Conservation (phyloP, 2,797 vertebrate genomes). For the Microctenopoma stevenorrisi region DNA sequence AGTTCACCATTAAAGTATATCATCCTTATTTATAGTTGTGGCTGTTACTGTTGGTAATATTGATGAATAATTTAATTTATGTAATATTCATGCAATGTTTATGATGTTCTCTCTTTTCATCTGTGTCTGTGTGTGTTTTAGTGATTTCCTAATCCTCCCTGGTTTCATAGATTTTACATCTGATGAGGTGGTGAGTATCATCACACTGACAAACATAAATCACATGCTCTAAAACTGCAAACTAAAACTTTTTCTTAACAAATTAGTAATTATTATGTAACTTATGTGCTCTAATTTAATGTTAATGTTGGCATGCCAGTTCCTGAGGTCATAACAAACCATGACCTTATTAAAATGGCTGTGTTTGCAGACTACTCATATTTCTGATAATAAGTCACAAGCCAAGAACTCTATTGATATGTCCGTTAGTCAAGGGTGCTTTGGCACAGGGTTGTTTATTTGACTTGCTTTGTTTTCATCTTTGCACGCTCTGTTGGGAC, state of each 20-base stretch:
- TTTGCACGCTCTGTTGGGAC: constrained; percentile 67
- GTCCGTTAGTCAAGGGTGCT: not conserved
- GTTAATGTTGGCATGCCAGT: not conserved
- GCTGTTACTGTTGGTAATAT: not conserved
- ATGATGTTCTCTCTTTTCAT: not conserved
- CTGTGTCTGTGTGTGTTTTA: constrained; percentile 61
- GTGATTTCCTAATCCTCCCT: constrained; percentile 95
- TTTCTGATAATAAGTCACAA: constrained; percentile 2
- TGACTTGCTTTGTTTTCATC: constrained; percentile 60
- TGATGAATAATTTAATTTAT: not conserved
- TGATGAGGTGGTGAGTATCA: constrained; percentile 92
- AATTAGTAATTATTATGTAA: no score
- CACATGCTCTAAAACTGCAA: not conserved
- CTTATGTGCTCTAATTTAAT: not conserved
- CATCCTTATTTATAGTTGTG: not conserved
- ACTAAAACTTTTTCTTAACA: not conserved
- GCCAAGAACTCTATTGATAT: constrained; percentile 1
- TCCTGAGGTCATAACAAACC: not conserved
- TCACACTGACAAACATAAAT: not conserved
- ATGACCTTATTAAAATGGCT: not conserved
- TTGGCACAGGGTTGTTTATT: constrained; percentile 43
- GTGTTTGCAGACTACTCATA: not conserved
- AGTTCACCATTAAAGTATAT: constrained; percentile 1
- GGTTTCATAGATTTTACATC: constrained; percentile 97
- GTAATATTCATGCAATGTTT: not conserved